These are phyloP conservation scores for Dufourea novaeangliae DNA, from an alignment of 1,140 invertebrate genomes.

Conservation along the genomic window DNA sequence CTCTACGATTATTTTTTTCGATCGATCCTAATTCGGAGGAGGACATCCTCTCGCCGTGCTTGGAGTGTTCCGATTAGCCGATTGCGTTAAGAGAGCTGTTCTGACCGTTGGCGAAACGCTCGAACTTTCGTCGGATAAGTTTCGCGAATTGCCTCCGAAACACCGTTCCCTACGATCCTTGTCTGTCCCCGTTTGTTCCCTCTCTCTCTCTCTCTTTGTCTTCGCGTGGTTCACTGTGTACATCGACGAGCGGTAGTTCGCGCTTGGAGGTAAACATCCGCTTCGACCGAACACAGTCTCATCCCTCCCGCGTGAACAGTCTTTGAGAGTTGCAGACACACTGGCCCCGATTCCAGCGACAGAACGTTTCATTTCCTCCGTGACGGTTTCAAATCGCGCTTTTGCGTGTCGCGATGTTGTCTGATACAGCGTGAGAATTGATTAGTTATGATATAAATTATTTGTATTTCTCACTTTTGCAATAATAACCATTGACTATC, in stretches of 20 bases:
- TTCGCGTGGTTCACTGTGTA: background rate
- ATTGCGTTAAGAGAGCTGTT: background rate
- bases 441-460: too few species aligned
- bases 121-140: conserved; percentile 17
- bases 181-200: background rate
- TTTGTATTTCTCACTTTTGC: too few species aligned
- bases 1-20: conserved; percentile 10
- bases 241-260: conserved; percentile 12
- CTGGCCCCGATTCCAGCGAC: background rate
- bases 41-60: background rate
- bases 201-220: background rate
- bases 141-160: conserved; percentile 4
- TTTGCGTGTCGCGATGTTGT: background rate
- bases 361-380: background rate
- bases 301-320: background rate
- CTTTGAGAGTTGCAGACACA: background rate
- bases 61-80: background rate
- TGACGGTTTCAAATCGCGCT: background rate
- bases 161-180: background rate
- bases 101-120: conserved; percentile 1
- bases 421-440: background rate
- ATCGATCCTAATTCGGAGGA: conserved; percentile 4
- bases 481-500: too few species aligned
- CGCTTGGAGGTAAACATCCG: conserved; percentile 25
- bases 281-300: background rate